Evolutionary conservation across 2,888 invertebrate genomes (phyloP), one percentile per base, ranked within the genome.

Genomic region (Oxystoma pomonae): DNA sequence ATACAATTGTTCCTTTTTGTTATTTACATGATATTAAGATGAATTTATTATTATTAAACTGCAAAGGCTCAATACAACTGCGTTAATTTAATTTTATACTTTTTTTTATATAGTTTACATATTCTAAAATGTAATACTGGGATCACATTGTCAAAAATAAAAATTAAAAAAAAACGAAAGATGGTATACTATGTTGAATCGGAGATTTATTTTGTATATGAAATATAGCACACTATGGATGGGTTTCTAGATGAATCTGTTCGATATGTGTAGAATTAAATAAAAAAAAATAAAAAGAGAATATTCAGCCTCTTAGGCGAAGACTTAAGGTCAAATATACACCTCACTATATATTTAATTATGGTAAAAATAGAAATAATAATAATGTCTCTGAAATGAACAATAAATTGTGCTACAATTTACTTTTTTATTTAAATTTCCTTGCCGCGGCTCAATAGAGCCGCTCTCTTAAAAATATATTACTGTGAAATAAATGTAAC

Each of bases 341-440:
- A 59, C 21, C 62, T 60, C 53, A 60, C 52, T 49, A 63, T 20
- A 55, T n/a, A 7, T 35, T 35, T 35, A 35, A 35, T 35, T 35
- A 7, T 58, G 65, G 63, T 62, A 67, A 61, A 67, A 69, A 66
- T 62, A 67, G 66, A 71, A 70, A 60, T 49, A 60, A 65, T 67
- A 67, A 60, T 49, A 60, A 65, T 67, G 67, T 68, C 59, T 67
- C 58, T 69, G 70, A 74, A 77, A 76, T 77, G 76, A 77, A 77
- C 77, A 77, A 76, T 76, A 76, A 77, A 79, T 80, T 80, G 80
- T 80, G 80, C 80, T 80, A 78, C 73, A 75, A 74, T 74, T 77
- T 73, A 75, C 74, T 71, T 75, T n/a, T 77, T 77, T 75, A 76
- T 77, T 72, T 76, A 78, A 77, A 76, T 76, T 72, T 74, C 69